Evolutionary conservation across 2,888 invertebrate genomes (phyloP).

Genomic region (Lacanobia wlatinum): DNA sequence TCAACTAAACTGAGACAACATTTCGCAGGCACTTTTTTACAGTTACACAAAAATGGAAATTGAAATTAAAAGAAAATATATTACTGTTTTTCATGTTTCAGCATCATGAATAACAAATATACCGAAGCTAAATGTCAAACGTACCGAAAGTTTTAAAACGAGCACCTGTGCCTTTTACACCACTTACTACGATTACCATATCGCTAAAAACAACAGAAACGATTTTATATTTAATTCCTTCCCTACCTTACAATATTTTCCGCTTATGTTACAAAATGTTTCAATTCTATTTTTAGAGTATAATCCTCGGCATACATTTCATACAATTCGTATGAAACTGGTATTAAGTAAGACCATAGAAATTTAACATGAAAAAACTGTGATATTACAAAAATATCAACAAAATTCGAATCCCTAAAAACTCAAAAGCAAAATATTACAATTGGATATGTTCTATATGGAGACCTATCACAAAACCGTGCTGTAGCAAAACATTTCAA

Average conservation of each 20-base stretch:
- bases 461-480: not conserved
- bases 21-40: slow-evolving; percentile 20
- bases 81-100: slow-evolving; percentile 51
- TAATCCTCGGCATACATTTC: slow-evolving; percentile 13
- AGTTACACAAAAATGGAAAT: slow-evolving; percentile 23
- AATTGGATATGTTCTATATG: not conserved
- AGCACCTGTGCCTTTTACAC: slow-evolving; percentile 36
- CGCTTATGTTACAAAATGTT: slow-evolving; percentile 14
- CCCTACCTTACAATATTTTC: slow-evolving; percentile 16
- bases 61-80: slow-evolving; percentile 42
- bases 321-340: not conserved
- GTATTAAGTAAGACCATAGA: not conserved
- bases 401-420: not conserved
- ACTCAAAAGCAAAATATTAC: not conserved
- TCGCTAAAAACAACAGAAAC: slow-evolving; percentile 28
- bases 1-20: slow-evolving; percentile 17
- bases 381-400: not conserved
- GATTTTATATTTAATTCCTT: slow-evolving; percentile 25
- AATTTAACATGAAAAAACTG: not conserved
- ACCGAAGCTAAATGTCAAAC: slow-evolving; percentile 43
- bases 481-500: slow-evolving; percentile 3
- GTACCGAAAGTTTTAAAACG: slow-evolving; percentile 29
- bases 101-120: slow-evolving; percentile 50
- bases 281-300: slow-evolving; percentile 8
- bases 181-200: slow-evolving; percentile 32